These are phyloP conservation scores for Myiotriccus ornatus DNA, from an alignment of 2,797 vertebrate genomes.

Conservation along the genomic window DNA sequence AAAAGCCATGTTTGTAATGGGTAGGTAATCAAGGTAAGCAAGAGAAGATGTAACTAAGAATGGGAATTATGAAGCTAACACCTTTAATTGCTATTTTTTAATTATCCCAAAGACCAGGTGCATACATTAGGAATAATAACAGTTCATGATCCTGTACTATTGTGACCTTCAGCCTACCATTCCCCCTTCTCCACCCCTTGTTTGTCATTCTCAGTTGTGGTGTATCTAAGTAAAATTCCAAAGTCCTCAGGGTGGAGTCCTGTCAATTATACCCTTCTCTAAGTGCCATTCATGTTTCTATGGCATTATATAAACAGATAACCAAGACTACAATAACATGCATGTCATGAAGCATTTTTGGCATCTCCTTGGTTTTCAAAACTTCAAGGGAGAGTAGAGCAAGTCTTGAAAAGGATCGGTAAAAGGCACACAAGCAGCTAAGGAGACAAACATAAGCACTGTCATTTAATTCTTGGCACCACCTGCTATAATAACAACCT, in stretches of 20 bases:
- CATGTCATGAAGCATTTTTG: background rate
- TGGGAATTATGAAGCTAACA: background rate
- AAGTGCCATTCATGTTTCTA: constrained; percentile 21
- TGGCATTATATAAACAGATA: constrained; percentile 37
- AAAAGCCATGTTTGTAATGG: background rate
- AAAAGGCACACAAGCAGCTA: background rate
- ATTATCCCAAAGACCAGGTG: background rate
- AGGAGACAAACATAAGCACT: background rate
- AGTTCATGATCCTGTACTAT: background rate
- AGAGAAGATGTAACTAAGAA: background rate
- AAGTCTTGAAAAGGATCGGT: background rate
- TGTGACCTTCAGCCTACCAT: constrained; percentile 25
- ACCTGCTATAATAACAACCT: constrained; percentile 59
- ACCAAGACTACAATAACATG: background rate
- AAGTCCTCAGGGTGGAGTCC: constrained; percentile 47
- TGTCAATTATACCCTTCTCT: constrained; percentile 39
- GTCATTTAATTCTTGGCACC: constrained; percentile 43
- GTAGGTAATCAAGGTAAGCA: background rate
- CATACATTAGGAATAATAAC: background rate
- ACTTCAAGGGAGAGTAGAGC: background rate
- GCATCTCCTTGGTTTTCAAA: background rate
- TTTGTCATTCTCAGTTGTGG: background rate
- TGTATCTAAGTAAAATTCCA: constrained; percentile 45
- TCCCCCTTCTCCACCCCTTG: constrained; percentile 8
- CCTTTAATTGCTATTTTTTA: background rate